Evolutionary conservation across 2,888 invertebrate species (phyloP).

Genomic region (Ligdia adustata): DNA sequence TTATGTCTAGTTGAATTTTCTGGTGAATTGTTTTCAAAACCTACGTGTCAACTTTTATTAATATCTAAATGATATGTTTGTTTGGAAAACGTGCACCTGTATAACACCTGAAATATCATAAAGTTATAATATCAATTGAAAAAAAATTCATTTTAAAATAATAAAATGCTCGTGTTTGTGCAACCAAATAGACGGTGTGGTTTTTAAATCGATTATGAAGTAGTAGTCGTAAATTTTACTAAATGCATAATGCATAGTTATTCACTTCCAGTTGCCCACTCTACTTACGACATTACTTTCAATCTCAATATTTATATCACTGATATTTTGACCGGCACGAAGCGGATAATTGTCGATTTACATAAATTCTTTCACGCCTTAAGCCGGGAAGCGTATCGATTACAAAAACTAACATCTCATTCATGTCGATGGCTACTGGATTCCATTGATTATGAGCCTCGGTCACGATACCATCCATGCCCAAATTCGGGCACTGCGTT

Average conservation of each 20-base stretch:
- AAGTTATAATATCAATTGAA: too few species aligned
- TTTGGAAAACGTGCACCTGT: too few species aligned
- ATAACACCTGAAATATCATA: too few species aligned
- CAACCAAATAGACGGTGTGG: not conserved
- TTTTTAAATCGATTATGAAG: slow-evolving; percentile 4
- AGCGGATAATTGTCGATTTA: slow-evolving; percentile 24
- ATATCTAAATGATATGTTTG: too few species aligned
- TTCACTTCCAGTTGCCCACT: not conserved
- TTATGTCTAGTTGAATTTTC: too few species aligned
- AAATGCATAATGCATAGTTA: not conserved
- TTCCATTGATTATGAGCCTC: slow-evolving; percentile 28
- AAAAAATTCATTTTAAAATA: too few species aligned
- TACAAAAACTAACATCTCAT: slow-evolving; percentile 33
- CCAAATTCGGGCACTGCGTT: slow-evolving; percentile 19
- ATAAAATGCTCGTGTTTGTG: not conserved
- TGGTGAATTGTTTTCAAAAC: too few species aligned
- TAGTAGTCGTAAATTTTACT: not conserved
- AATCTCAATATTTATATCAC: slow-evolving; percentile 8
- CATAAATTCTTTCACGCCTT: slow-evolving; percentile 35
- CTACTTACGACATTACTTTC: slow-evolving; percentile 4
- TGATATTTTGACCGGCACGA: slow-evolving; percentile 11
- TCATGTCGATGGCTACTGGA: slow-evolving; percentile 27
- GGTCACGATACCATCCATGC: slow-evolving; percentile 32
- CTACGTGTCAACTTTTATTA: too few species aligned
- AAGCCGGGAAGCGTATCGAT: slow-evolving; percentile 17